Conservation (phyloP, 2,888 invertebrate genomes). For the Penaeus monodon region DNA sequence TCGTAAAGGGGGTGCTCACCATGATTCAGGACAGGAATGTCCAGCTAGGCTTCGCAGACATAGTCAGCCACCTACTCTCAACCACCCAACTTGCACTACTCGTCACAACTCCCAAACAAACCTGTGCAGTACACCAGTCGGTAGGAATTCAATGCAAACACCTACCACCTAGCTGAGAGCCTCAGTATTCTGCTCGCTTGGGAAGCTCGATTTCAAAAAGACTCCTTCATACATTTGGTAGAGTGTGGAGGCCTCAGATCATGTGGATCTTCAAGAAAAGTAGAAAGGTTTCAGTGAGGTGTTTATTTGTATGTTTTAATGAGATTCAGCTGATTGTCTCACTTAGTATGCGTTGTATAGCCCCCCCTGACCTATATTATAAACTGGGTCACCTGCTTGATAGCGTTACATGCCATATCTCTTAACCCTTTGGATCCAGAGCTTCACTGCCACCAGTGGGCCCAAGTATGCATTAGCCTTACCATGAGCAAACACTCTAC, state of each 20-base stretch:
- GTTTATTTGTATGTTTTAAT: neutral
- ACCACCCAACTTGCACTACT: slow-evolving; percentile 29
- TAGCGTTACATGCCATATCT: too few species aligned
- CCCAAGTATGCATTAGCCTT: too few species aligned
- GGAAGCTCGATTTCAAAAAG: slow-evolving; percentile 22
- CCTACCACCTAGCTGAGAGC: neutral
- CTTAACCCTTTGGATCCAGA: too few species aligned
- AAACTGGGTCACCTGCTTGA: too few species aligned
- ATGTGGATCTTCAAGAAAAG: slow-evolving; percentile 48
- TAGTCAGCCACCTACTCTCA: slow-evolving; percentile 46
- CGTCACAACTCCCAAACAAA: too few species aligned
- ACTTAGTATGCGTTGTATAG: too few species aligned
- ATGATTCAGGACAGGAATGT: slow-evolving; percentile 60
- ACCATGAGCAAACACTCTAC: too few species aligned
- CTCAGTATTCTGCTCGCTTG: slow-evolving; percentile 39
- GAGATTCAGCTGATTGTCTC: too few species aligned
- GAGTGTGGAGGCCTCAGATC: slow-evolving; percentile 60
- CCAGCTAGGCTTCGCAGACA: slow-evolving; percentile 57
- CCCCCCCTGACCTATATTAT: too few species aligned
- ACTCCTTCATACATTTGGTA: slow-evolving; percentile 52
- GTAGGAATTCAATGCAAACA: neutral
- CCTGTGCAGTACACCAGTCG: neutral
- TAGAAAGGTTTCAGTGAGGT: slow-evolving; percentile 60
- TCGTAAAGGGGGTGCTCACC: slow-evolving; percentile 77
- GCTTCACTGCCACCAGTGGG: too few species aligned